Conservation (phyloP, 2,888 invertebrate species). For the Nebria brevicollis region DNA sequence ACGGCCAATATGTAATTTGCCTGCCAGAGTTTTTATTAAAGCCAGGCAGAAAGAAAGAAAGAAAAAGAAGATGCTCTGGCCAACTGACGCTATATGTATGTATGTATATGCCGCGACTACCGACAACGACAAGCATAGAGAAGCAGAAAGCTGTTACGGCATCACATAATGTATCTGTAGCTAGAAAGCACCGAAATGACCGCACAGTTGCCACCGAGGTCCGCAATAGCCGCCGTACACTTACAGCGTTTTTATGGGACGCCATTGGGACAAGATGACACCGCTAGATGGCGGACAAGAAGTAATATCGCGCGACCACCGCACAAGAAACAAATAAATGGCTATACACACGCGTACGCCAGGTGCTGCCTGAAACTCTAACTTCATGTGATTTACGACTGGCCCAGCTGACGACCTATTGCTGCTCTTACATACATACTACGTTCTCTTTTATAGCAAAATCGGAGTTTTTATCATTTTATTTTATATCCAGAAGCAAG, state of each 20-base stretch:
- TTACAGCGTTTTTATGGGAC: slow-evolving; percentile 53
- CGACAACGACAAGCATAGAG: neutral
- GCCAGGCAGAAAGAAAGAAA: neutral
- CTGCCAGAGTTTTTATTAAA: slow-evolving; percentile 47
- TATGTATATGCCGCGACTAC: neutral
- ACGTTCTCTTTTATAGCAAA: neutral
- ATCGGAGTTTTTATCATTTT: too few relatives aligned
- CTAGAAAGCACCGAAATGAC: slow-evolving; percentile 48
- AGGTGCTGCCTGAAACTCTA: slow-evolving; percentile 45
- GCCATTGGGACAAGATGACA: slow-evolving; percentile 48
- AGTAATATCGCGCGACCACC: slow-evolving; percentile 52
- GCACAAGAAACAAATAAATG: slow-evolving; percentile 55
- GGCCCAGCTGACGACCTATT: slow-evolving; percentile 19
- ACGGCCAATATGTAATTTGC: slow-evolving; percentile 48
- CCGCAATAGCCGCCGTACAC: slow-evolving; percentile 52
- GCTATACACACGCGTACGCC: slow-evolving; percentile 48
- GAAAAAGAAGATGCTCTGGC: neutral
- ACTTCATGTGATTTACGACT: slow-evolving; percentile 48
- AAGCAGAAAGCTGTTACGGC: slow-evolving; percentile 15
- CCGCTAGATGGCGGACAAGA: slow-evolving; percentile 49
- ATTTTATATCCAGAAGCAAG: too few relatives aligned
- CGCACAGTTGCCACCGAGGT: slow-evolving; percentile 51
- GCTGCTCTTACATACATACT: neutral
- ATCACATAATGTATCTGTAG: slow-evolving; percentile 4
- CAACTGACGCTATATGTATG: slow-evolving; percentile 25